These are phyloP conservation scores for Chaetura pelagica DNA, from an alignment of 2,113 vertebrate genomes.

Conservation along the genomic window DNA sequence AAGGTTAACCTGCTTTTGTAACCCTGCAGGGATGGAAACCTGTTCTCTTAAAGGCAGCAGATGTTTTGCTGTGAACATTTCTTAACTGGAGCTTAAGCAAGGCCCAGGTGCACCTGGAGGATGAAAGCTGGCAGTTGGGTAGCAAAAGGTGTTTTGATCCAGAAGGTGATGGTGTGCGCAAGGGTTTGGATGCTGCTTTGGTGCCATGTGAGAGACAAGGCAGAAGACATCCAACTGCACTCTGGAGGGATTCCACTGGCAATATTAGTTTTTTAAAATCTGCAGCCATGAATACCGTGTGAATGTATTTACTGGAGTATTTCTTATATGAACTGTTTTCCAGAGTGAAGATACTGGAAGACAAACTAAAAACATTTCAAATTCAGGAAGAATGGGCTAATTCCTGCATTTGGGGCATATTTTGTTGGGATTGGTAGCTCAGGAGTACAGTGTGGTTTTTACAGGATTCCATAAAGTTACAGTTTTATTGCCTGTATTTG, in stretches of 20 bases:
- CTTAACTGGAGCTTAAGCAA: not conserved
- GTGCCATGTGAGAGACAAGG: not conserved
- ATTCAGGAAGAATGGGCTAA: not conserved
- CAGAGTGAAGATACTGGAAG: not conserved
- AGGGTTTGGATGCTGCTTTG: not conserved
- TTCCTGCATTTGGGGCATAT: not conserved
- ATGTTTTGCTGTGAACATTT: not conserved
- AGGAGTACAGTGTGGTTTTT: not conserved
- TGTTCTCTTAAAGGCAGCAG: not conserved
- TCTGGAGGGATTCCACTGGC: not conserved
- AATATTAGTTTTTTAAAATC: not conserved
- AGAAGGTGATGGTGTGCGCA: not conserved
- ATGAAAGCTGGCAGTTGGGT: not conserved
- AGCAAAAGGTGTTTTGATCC: not conserved
- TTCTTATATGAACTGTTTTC: not conserved
- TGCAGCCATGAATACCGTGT: not conserved
- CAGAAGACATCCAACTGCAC: not conserved
- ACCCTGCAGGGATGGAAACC: not conserved
- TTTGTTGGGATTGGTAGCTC: not conserved
- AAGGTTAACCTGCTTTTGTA: not conserved
- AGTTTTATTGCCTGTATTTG: not conserved
- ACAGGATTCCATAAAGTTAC: not conserved
- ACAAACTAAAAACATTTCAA: not conserved
- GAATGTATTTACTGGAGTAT: not conserved
- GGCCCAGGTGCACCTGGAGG: not conserved